Conservation (phyloP, 2,113 vertebrate species). For the Cavia porcellus region DNA sequence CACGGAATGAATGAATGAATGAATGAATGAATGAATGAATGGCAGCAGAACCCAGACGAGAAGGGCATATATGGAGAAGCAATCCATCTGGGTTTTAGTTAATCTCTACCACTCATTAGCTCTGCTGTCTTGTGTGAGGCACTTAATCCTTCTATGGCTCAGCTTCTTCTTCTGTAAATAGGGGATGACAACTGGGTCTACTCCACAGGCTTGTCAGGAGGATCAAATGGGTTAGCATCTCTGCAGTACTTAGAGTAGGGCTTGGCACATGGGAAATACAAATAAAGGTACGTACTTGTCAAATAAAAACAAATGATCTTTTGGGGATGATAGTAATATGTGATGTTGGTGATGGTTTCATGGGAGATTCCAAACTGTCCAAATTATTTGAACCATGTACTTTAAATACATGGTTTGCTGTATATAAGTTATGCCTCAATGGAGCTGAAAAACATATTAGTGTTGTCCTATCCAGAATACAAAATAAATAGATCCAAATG, state of each 20-base stretch:
- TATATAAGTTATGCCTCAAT: constrained; percentile 12
- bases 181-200: background rate
- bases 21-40: background rate
- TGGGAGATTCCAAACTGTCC: background rate
- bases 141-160: background rate
- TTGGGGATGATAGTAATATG: constrained; percentile 1
- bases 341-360: background rate
- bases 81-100: background rate
- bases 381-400: background rate
- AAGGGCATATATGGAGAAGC: background rate
- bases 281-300: background rate
- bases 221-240: constrained; percentile 39
- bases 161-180: background rate
- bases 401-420: constrained; percentile 39
- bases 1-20: background rate
- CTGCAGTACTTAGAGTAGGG: background rate
- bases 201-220: background rate
- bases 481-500: background rate
- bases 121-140: background rate
- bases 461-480: background rate
- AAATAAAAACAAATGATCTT: constrained; percentile 59
- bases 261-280: constrained; percentile 28
- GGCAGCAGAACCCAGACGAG: background rate
- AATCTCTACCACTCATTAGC: background rate
- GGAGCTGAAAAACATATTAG: constrained; percentile 47